phyloP scores from a whole-genome alignment of 2,888 invertebrate genomes.

The Mythimna pallens region DNA sequence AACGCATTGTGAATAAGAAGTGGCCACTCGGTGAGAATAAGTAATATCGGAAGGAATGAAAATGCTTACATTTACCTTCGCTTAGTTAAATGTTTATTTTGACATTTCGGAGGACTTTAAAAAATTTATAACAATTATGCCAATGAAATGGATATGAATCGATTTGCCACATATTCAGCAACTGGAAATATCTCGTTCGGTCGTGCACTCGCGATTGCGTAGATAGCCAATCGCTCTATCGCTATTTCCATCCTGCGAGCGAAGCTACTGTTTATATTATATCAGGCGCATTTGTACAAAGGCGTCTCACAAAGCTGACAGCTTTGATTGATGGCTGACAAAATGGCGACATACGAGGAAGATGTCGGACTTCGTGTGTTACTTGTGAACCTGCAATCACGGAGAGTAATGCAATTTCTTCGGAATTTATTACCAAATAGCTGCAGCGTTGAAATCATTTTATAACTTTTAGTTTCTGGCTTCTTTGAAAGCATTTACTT shows the following conservation, averaged over 20 bases:
- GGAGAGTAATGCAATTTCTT: slow-evolving; percentile 19
- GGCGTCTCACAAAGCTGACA: slow-evolving; percentile 42
- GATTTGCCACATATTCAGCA: slow-evolving; percentile 39
- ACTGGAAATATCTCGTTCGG: slow-evolving; percentile 49
- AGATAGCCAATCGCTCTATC: slow-evolving; percentile 46
- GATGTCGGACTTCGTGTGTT: slow-evolving; percentile 31
- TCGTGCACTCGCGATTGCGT: slow-evolving; percentile 31
- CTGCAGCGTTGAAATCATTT: neutral
- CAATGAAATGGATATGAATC: slow-evolving; percentile 30
- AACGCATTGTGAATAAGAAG: slow-evolving; percentile 53
- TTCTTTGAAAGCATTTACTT: neutral
- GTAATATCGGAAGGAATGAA: slow-evolving; percentile 39
- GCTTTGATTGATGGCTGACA: slow-evolving; percentile 57
- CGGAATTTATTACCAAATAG: slow-evolving; percentile 24
- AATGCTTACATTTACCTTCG: slow-evolving; percentile 26
- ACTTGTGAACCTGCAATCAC: slow-evolving; percentile 19
- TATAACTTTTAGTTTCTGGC: neutral
- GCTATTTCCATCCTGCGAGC: slow-evolving; percentile 50
- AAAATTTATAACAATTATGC: slow-evolving; percentile 7
- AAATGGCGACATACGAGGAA: slow-evolving; percentile 59
- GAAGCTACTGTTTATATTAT: slow-evolving; percentile 44
- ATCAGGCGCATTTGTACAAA: slow-evolving; percentile 46
- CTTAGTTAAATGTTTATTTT: slow-evolving; percentile 6
- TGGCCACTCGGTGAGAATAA: slow-evolving; percentile 44
- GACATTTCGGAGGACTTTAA: slow-evolving; percentile 3